Conservation (phyloP, 2,113 vertebrate genomes). For the Canis aureus region DNA sequence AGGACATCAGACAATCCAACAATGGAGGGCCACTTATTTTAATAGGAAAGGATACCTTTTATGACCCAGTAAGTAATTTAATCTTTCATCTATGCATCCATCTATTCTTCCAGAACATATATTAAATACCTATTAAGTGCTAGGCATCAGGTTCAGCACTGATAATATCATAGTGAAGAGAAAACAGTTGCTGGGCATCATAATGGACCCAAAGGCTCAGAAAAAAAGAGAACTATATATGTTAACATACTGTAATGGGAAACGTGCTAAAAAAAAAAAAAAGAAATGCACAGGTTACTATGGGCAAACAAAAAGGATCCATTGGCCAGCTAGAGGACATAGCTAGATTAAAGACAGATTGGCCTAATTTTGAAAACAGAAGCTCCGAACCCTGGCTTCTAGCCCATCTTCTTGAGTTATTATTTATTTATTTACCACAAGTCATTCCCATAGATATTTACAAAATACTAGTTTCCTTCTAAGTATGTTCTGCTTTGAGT, state of each 20-base stretch:
- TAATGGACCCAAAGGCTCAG: background rate
- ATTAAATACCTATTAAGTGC: background rate
- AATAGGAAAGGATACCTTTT: background rate
- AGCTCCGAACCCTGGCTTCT: background rate
- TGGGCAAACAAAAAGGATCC: background rate
- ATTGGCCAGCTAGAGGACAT: background rate
- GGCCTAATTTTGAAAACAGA: conserved; percentile 18
- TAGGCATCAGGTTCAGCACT: background rate
- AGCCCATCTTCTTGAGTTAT: background rate
- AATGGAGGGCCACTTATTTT: background rate
- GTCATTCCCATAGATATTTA: conserved; percentile 18
- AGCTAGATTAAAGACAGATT: background rate
- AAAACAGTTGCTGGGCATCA: background rate
- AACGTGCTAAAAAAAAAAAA: background rate
- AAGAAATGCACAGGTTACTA: background rate
- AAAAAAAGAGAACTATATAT: background rate
- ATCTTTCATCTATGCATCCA: background rate
- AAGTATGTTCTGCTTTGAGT: background rate
- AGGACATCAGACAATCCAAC: background rate
- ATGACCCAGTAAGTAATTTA: background rate
- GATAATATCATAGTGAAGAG: background rate
- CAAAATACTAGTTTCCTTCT: background rate
- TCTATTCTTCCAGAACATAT: background rate
- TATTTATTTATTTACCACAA: background rate
- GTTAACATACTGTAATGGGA: background rate